Evolutionary conservation across 2,113 vertebrate species (phyloP), one percentile per base, ranked within the genome.

Genomic region (Syrmaticus mikado): DNA sequence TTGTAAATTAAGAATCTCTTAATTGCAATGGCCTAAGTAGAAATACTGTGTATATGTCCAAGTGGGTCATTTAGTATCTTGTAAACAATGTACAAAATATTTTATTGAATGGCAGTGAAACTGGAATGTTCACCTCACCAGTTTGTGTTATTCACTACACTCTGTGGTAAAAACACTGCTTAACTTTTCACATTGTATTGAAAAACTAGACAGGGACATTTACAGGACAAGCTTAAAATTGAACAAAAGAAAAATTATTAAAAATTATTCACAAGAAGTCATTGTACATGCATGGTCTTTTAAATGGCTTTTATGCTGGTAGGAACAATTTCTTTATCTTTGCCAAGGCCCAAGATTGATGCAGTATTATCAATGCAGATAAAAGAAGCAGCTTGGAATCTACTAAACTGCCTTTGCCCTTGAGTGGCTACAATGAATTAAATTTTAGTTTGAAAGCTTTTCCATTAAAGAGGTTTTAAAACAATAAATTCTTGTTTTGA

Each of bases 371-470:
- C 25, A 73, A 67, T 24, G 15, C 52, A 84, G 38, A 81, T 58
- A 66, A 85, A 89, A 81, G 32, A 32, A 90, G 28, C 46, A 80
- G 32, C 34, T 60, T 85, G n/a, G 30, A 77, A 77, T 76, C 75
- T 13, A 19, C 19, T 41, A 78, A 86, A 92, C 45, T 80, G 14
- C 28, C 21, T 77, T n/a, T 41, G 13, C 40, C 60, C 65, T 36
- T 32, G 48, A 90, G 28, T 1, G 2, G 43, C 65, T 57, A 52
- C 43, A 22, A 61, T 38, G 21, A 85, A 73, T 25, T 15, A 94
- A 36, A 90, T 60, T 83, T 72, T 38, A 72, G 8, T 74, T 74
- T 83, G 61, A 93, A 88, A 86, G 41, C 25, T 93, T 92, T 90
- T 81, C 57, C 40, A 75, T 67, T 72, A 90, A 21, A 10, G 12